Base-by-base conservation (phyloP, 2,113 vertebrate genomes). In the Gila orcuttii region DNA sequence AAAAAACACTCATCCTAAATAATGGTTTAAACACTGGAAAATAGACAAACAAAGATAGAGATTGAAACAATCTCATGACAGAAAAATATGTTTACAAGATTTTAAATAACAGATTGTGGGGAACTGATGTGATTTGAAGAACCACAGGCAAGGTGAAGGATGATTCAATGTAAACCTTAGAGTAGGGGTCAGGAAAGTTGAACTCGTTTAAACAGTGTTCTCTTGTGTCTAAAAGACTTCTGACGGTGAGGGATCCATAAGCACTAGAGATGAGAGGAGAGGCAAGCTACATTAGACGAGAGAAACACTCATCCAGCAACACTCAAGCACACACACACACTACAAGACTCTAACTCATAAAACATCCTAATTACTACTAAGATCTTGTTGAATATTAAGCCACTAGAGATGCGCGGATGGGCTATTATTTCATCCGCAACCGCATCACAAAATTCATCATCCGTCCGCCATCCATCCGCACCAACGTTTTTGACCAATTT, bases 191-290 rank as follows among this genome's bases (percentile, higher is more conserved):
- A 6, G 98, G 98, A 91, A 99, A 99, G 95, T 95, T 98, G 95
- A 99, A 99, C 93, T 99, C 98, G 0, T 99, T 99, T 92, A 99
- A 90, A 90, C 98, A 99, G 93, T 99, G 98, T 82, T 99, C 98
- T 92, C 98, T 94, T 0, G 98, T 99, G 92, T 99, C 98, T 94
- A 99, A 90, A 59, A 99, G 95, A 92, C 98, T 99, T 89, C 98
- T 95, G 91, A 99, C 98, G 10, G 98, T 99, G 91, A 99, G 95
- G 60, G 97, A 98, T 92, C 98, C 98, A 7, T 99, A 99, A 9
- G 98, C 98, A 83, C 98, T 99, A 88, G 47, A 89, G 92, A 88
- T 78, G 79, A 92, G 91, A 79, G 92, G 86, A 91, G 77, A 91
- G 69, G 90, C 82, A 88, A 81, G 86, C 89, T 92, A 92, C 60